Conservation (phyloP, 2,888 invertebrate species). For the Eristalis tenax region DNA sequence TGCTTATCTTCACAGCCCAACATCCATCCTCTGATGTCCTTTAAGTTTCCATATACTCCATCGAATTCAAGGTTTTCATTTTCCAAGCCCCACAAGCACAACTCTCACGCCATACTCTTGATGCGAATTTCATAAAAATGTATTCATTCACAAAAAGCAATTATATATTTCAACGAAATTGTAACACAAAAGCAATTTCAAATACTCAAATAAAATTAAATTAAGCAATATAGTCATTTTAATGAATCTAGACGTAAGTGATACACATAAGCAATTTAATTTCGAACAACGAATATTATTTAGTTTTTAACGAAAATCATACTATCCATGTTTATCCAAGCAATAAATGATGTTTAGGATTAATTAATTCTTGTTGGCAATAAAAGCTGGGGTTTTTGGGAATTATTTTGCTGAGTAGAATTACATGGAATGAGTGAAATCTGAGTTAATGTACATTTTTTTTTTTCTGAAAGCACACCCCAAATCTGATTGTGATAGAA, state of each 20-base stretch:
- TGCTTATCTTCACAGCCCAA: too few relatives aligned
- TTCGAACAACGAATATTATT: conserved; percentile 66
- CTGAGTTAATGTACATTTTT: background rate
- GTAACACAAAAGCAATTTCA: background rate
- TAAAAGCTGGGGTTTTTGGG: conserved; percentile 70
- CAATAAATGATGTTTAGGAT: conserved; percentile 49
- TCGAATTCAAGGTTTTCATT: too few relatives aligned
- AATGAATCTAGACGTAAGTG: conserved; percentile 19
- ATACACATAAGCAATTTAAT: conserved; percentile 54
- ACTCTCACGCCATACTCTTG: too few relatives aligned
- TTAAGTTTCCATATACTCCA: too few relatives aligned
- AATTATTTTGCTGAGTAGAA: conserved; percentile 75
- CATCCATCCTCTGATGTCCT: too few relatives aligned
- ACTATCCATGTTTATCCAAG: conserved; percentile 27
- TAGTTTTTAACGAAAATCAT: conserved; percentile 21
- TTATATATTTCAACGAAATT: background rate
- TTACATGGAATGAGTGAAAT: conserved; percentile 72
- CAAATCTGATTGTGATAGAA: conserved; percentile 44
- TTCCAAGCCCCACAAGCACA: too few relatives aligned
- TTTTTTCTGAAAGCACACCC: conserved; percentile 19
- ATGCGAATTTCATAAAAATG: too few relatives aligned
- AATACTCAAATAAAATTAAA: background rate
- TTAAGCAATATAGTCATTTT: conserved; percentile 1
- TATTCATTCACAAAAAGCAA: background rate
- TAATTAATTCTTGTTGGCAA: conserved; percentile 68